Base-by-base conservation (phyloP, 2,113 vertebrate species). In the Lamprologus tigripictilis region DNA sequence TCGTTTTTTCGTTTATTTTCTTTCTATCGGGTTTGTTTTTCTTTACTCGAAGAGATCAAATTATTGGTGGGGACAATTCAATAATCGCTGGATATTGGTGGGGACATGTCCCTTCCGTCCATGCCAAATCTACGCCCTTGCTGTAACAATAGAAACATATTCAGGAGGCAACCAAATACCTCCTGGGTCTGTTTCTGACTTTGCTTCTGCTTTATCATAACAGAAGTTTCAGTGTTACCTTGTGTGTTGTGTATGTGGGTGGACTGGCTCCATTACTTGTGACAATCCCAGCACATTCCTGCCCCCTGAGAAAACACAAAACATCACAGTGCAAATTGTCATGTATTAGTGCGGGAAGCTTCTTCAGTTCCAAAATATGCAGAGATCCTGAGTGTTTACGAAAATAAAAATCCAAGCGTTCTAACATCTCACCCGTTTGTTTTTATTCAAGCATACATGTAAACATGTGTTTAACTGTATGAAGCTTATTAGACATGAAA, bases 281-380 rank as follows among this genome's bases (percentile, higher is more conserved):
- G 92, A 99, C 99, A 89, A 99, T 97, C 76, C 99, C 99, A 66
- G 98, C 99, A 71, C 99, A 98, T 94, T 99, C 97, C 89, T 99
- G 99, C 89, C 99, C 99, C 94, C 98, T 99, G 86, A 89, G 93
- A 26, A 92, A 68, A 97, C 89, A 88, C 31, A 91, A 55, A 55
- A 55, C 53, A 55, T 23, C 53, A 23, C 2, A 54, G 51, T 54
- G n/a, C 51, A 53, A 53, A n/a, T 6, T 10, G 3, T 10, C 51
- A 53, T 53, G 19, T 53, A 53, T 53, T 53, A 53, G 9, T 53
- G 51, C 19, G 3, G 51, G 9, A 53, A 21, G 1, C 51, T 53
- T 53, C 51, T 53, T n/a, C 49, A n/a, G 49, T 53, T 53, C 51
- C 51, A 21, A 53, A 53, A 4, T 21, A 53, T 21, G 51, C 51